A percentile compares a stretch with the other conserved stretches of the same genome.
Evolutionary conservation across 2,113 vertebrate species (phyloP).

Genomic region (human): DNA sequence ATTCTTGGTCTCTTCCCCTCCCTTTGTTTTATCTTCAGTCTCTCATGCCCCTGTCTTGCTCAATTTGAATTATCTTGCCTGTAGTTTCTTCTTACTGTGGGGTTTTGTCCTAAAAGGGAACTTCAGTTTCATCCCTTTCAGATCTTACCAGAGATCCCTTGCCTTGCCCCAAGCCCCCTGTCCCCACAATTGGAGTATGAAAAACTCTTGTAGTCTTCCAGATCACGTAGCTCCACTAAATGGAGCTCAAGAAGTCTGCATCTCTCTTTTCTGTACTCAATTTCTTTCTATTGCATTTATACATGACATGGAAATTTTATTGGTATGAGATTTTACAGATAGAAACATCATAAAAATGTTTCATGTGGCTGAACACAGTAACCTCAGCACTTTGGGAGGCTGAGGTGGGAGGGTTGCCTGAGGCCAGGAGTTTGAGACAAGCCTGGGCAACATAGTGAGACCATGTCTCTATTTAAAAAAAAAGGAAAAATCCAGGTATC

Average conservation of each 20-base stretch:
- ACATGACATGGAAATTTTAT: not conserved
- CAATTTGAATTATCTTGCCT: conserved; percentile 11
- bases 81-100: not conserved
- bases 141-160: not conserved
- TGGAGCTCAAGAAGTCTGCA: not conserved
- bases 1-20: not conserved
- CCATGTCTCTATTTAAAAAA: not conserved
- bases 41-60: not conserved
- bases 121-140: not conserved
- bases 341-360: not conserved
- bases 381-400: no score
- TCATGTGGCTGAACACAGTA: no score
- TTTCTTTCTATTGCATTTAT: not conserved
- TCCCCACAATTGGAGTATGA: not conserved
- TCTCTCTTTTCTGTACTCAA: not conserved
- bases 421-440: no score
- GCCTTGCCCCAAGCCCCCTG: not conserved
- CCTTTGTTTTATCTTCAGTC: not conserved
- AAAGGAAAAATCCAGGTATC: not conserved
- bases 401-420: no score
- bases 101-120: conserved; percentile 4
- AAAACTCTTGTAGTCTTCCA: not conserved
- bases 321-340: not conserved
- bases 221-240: not conserved
- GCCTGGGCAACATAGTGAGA: no score